phyloP scores from a whole-genome alignment of 2,888 invertebrate genomes.

The Xestobium rufovillosum region DNA sequence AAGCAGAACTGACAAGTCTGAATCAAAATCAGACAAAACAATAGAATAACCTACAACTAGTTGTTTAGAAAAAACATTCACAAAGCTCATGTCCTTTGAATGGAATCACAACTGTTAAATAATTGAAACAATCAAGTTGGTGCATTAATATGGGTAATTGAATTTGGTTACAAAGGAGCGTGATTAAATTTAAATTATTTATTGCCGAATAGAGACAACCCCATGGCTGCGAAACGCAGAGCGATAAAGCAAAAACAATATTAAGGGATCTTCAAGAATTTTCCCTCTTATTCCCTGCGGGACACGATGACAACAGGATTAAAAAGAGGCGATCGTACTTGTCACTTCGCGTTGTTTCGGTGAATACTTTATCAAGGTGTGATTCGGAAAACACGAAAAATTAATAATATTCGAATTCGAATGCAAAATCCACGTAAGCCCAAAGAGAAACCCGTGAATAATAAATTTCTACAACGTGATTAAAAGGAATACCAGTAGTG shows the following conservation, averaged over 20 bases:
- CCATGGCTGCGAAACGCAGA: constrained; percentile 25
- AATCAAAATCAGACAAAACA: too few relatives aligned
- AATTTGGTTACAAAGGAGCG: constrained; percentile 38
- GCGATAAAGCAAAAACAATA: constrained; percentile 21
- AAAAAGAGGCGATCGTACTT: constrained; percentile 5
- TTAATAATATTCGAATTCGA: too few relatives aligned
- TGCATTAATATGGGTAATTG: constrained; percentile 32
- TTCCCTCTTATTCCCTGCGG: constrained; percentile 3
- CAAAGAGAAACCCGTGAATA: too few relatives aligned
- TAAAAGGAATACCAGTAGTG: too few relatives aligned
- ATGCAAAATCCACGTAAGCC: too few relatives aligned
- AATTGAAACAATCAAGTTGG: constrained; percentile 14
- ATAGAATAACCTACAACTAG: too few relatives aligned
- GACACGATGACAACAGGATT: constrained; percentile 9
- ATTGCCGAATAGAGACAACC: constrained; percentile 30
- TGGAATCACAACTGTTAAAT: constrained; percentile 7
- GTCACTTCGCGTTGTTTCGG: too few relatives aligned
- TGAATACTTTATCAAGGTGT: too few relatives aligned
- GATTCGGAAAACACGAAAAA: too few relatives aligned
- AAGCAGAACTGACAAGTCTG: too few relatives aligned
- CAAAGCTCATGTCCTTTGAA: not conserved
- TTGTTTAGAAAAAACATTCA: too few relatives aligned
- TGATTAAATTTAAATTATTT: constrained; percentile 45
- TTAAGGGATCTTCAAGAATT: constrained; percentile 28
- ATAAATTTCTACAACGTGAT: too few relatives aligned